These are phyloP conservation scores for Microctonus brassicae DNA, from an alignment of 2,888 invertebrate species.

Conservation along the genomic window DNA sequence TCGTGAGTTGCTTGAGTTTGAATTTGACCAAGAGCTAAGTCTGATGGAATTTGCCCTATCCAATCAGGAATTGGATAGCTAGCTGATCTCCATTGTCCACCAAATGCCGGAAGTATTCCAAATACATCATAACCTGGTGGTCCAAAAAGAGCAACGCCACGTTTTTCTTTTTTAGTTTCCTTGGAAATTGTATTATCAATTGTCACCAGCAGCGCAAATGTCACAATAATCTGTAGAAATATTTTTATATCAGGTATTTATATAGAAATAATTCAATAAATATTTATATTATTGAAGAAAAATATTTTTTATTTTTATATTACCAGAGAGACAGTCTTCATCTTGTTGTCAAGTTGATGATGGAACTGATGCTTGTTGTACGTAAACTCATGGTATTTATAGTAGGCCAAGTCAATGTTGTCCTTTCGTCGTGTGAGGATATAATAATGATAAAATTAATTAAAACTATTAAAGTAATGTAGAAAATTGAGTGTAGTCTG, in stretches of 20 bases:
- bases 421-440: constrained; percentile 29
- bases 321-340: constrained; percentile 58
- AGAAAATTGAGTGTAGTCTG: constrained; percentile 44
- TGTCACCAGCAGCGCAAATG: constrained; percentile 46
- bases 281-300: background rate
- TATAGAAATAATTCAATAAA: constrained; percentile 14
- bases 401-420: constrained; percentile 49
- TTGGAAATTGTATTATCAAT: constrained; percentile 32
- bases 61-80: constrained; percentile 51
- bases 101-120: constrained; percentile 53
- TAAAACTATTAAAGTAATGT: constrained; percentile 55
- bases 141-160: constrained; percentile 59
- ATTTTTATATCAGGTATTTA: constrained; percentile 9
- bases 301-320: background rate
- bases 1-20: constrained; percentile 65
- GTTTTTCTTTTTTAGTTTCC: constrained; percentile 56
- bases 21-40: constrained; percentile 61
- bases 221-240: constrained; percentile 50
- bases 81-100: constrained; percentile 50
- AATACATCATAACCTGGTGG: constrained; percentile 59
- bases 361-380: constrained; percentile 50
- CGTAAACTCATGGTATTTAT: constrained; percentile 50
- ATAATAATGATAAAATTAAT: constrained; percentile 58
- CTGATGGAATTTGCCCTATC: constrained; percentile 52
- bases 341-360: constrained; percentile 49